Percentiles rank a stretch among this genome's conserved stretches.
Conservation (phyloP, 2,888 invertebrate genomes). For the Rhagophthalmus giganteus region DNA sequence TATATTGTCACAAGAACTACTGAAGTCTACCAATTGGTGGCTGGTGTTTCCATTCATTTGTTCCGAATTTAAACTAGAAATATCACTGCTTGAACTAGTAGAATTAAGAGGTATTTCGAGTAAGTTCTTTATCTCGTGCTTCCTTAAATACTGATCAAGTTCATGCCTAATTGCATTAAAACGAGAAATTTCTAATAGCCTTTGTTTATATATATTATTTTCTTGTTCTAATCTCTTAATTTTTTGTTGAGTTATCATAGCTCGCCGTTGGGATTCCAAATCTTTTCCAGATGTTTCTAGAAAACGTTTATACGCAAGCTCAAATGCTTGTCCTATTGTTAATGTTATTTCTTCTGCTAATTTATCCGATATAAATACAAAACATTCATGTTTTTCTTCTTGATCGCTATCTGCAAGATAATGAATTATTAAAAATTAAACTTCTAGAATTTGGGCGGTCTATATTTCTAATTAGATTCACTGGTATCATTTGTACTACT, state of each 20-base stretch:
- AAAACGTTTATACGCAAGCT: constrained; percentile 94
- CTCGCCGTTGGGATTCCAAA: constrained; percentile 79
- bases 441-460: too few relatives aligned
- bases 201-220: constrained; percentile 78
- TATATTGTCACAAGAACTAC: constrained; percentile 37
- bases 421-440: too few relatives aligned
- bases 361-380: constrained; percentile 97
- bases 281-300: constrained; percentile 90
- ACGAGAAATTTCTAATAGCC: constrained; percentile 69
- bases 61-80: constrained; percentile 29
- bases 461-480: too few relatives aligned
- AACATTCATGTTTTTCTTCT: constrained; percentile 88
- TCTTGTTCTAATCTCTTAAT: constrained; percentile 87
- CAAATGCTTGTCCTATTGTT: constrained; percentile 98
- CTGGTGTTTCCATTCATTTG: constrained; percentile 33
- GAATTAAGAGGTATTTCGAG: constrained; percentile 54
- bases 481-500: too few relatives aligned
- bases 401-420: constrained; percentile 57
- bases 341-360: constrained; percentile 96
- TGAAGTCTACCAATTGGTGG: constrained; percentile 48
- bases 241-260: constrained; percentile 78
- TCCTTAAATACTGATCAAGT: constrained; percentile 58
- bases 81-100: constrained; percentile 43
- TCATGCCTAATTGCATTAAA: constrained; percentile 59
- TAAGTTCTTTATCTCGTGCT: constrained; percentile 59